Evolutionary conservation across 2,113 vertebrate species (phyloP).

Genomic region (Misgurnus anguillicaudatus): DNA sequence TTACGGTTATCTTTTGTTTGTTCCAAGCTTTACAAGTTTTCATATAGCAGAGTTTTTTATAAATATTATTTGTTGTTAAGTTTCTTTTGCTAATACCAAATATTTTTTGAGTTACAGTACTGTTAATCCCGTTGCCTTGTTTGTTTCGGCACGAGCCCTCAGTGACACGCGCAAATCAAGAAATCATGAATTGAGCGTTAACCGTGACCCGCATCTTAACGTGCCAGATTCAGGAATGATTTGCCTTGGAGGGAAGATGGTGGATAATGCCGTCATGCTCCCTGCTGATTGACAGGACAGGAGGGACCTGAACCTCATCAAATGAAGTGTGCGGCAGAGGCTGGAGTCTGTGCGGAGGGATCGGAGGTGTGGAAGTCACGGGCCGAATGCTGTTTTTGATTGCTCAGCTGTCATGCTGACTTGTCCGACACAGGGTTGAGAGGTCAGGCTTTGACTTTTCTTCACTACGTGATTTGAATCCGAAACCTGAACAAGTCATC

Average conservation of each 20-base stretch:
- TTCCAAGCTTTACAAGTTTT: too few species aligned
- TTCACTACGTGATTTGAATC: slow-evolving; percentile 39
- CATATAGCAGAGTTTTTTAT: too few species aligned
- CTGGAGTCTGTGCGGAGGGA: slow-evolving; percentile 15
- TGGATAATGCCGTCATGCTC: slow-evolving; percentile 28
- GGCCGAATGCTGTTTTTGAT: slow-evolving; percentile 48
- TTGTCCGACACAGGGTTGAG: slow-evolving; percentile 59
- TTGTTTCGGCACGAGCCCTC: too few species aligned
- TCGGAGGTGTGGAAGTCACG: slow-evolving; percentile 29
- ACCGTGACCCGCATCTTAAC: slow-evolving; percentile 6
- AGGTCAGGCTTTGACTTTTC: slow-evolving; percentile 52
- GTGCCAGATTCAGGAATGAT: neutral
- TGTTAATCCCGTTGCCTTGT: too few species aligned
- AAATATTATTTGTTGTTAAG: too few species aligned
- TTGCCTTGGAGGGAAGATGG: neutral
- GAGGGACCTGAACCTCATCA: slow-evolving; percentile 40
- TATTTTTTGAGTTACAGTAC: too few species aligned
- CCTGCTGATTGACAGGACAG: slow-evolving; percentile 36
- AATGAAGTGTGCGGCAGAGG: slow-evolving; percentile 22
- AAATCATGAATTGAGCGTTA: neutral
- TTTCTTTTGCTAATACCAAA: too few species aligned
- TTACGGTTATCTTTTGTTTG: neutral
- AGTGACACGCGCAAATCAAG: neutral
- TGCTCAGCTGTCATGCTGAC: slow-evolving; percentile 56
- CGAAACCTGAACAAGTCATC: neutral